phyloP scores from a whole-genome alignment of 2,113 vertebrate genomes.

The Oryzias woworae region DNA sequence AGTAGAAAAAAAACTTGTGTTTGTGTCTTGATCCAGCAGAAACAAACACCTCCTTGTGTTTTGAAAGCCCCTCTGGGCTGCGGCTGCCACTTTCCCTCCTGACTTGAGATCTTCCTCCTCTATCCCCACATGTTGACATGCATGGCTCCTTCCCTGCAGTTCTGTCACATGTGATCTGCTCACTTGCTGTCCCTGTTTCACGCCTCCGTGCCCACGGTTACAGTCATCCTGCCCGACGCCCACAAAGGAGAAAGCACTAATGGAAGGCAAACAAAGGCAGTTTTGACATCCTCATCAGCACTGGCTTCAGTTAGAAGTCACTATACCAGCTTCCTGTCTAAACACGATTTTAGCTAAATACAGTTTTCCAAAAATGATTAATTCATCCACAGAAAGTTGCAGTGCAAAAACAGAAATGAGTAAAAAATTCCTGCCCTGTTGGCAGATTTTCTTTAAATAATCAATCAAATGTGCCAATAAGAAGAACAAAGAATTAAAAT shows the following conservation, averaged over 20 bases:
- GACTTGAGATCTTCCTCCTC: background rate
- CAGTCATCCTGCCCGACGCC: constrained; percentile 5
- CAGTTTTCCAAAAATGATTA: background rate
- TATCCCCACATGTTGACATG: constrained; percentile 2
- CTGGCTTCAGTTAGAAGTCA: background rate
- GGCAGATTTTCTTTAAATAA: no score
- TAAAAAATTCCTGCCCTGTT: background rate
- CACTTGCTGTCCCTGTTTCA: constrained; percentile 22
- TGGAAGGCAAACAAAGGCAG: background rate
- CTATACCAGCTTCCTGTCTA: background rate
- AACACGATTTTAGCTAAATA: background rate
- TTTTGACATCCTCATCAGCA: background rate
- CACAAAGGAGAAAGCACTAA: constrained; percentile 4
- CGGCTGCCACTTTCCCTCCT: constrained; percentile 11
- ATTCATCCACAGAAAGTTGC: no score
- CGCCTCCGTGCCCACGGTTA: constrained; percentile 12
- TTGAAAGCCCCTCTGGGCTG: constrained; percentile 9
- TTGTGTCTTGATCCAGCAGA: background rate
- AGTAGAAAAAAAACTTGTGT: background rate
- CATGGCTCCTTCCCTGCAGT: constrained; percentile 15
- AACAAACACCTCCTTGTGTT: constrained; percentile 3
- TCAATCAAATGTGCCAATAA: no score
- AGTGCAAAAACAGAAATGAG: no score
- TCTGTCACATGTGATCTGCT: constrained; percentile 53
- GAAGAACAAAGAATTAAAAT: no score